These are phyloP conservation scores for Gymnoscopelus braueri DNA, from an alignment of 2,797 vertebrate species.

Conservation along the genomic window DNA sequence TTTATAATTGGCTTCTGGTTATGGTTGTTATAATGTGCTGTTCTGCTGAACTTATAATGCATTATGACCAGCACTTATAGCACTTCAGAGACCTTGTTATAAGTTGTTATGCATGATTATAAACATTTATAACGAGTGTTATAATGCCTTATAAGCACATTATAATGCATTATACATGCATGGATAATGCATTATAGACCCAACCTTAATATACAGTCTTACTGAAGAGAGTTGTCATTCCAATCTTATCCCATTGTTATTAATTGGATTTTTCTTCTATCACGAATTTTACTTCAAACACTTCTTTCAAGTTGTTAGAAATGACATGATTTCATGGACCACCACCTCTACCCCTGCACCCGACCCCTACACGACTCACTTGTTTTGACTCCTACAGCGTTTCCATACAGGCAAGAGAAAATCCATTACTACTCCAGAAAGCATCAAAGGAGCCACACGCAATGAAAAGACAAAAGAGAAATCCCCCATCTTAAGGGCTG, in stretches of 20 bases:
- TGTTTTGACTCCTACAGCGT: conserved; percentile 32
- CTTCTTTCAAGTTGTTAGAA: conserved; percentile 1
- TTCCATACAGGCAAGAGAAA: conserved; percentile 30
- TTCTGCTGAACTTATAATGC: no score
- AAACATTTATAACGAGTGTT: no score
- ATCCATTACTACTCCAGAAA: conserved; percentile 41
- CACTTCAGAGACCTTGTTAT: no score
- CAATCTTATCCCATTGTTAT: conserved; percentile 22
- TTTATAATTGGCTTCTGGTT: no score
- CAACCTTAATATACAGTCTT: no score
- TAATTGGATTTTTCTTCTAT: conserved; percentile 11
- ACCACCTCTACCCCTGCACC: not conserved
- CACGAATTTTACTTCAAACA: not conserved
- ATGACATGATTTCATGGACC: conserved; percentile 3
- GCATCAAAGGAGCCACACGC: conserved; percentile 24
- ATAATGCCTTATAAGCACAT: no score
- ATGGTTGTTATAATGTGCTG: no score
- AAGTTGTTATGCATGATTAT: no score
- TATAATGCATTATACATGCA: no score
- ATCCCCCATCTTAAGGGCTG: conserved; percentile 6
- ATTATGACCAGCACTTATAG: no score
- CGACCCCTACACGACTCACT: conserved; percentile 33
- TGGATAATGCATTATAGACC: no score
- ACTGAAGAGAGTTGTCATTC: not conserved
- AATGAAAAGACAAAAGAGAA: conserved; percentile 39